phyloP scores from a whole-genome alignment of 1,140 invertebrate genomes.

The Venturia canescens region DNA sequence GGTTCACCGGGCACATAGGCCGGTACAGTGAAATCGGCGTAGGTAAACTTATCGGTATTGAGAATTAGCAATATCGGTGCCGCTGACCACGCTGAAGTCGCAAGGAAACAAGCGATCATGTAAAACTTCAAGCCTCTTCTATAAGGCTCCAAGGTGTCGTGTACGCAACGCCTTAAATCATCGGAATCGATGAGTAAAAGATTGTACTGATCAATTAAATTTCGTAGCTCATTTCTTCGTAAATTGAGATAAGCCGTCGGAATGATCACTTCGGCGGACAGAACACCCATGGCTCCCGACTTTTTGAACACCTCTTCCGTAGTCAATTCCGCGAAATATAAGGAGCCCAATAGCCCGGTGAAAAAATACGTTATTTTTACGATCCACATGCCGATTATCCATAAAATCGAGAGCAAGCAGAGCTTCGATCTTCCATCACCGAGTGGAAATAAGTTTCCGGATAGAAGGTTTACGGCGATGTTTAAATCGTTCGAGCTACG shows the following conservation, averaged over 20 bases:
- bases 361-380: background rate
- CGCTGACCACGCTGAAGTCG: background rate
- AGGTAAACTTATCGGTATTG: background rate
- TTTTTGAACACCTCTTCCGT: background rate
- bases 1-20: slow-evolving; percentile 41
- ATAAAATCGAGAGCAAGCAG: background rate
- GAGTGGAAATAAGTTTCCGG: slow-evolving; percentile 54
- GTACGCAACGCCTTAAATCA: slow-evolving; percentile 5
- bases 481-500: slow-evolving; percentile 54
- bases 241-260: slow-evolving; percentile 17
- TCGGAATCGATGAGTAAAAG: slow-evolving; percentile 21
- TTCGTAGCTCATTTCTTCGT: background rate
- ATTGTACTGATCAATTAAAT: slow-evolving; percentile 8
- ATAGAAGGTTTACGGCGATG: slow-evolving; percentile 40
- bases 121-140: slow-evolving; percentile 10
- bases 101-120: background rate
- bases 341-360: background rate
- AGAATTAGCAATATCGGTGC: slow-evolving; percentile 8
- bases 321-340: background rate
- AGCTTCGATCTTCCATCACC: background rate
- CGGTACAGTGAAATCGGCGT: background rate
- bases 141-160: slow-evolving; percentile 16
- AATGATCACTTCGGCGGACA: background rate
- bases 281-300: background rate
- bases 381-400: background rate